Evolutionary conservation across 1,140 invertebrate species (phyloP).

Genomic region (Phthorimaea operculella): DNA sequence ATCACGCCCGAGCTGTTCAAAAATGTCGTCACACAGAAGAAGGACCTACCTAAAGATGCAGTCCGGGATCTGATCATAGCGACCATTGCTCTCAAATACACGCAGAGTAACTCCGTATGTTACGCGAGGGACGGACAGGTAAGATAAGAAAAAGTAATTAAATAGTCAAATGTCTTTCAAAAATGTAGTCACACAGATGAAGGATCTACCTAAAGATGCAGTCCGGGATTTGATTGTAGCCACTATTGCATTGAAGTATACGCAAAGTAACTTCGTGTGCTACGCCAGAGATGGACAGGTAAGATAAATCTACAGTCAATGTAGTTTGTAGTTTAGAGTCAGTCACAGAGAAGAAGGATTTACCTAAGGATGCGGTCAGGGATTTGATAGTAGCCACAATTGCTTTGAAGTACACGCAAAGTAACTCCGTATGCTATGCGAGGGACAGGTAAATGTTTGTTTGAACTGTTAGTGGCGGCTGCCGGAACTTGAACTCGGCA

Average conservation of each 20-base stretch:
- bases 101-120: slow-evolving; percentile 97
- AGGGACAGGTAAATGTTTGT: too few species aligned
- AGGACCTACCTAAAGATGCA: slow-evolving; percentile 78
- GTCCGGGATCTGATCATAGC: slow-evolving; percentile 94
- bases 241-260: slow-evolving; percentile 97
- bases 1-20: slow-evolving; percentile 84
- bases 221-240: slow-evolving; percentile 94
- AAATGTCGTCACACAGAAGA: slow-evolving; percentile 85
- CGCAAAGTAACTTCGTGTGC: slow-evolving; percentile 97
- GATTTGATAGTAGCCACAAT: slow-evolving; percentile 97
- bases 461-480: too few species aligned
- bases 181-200: slow-evolving; percentile 85
- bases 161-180: too few species aligned
- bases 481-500: too few species aligned
- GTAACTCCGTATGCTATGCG: slow-evolving; percentile 94
- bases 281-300: slow-evolving; percentile 73
- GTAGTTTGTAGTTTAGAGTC: slow-evolving; percentile 92
- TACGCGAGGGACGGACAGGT: slow-evolving; percentile 73
- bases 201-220: slow-evolving; percentile 78
- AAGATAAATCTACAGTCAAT: slow-evolving; percentile 2
- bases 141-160: slow-evolving; percentile 4
- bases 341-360: slow-evolving; percentile 78
- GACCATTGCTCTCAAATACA: slow-evolving; percentile 97
- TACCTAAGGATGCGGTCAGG: slow-evolving; percentile 81
- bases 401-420: slow-evolving; percentile 97